Base-by-base conservation (phyloP, 92 coral and sea anemone genomes). In the Muricea muricata region DNA sequence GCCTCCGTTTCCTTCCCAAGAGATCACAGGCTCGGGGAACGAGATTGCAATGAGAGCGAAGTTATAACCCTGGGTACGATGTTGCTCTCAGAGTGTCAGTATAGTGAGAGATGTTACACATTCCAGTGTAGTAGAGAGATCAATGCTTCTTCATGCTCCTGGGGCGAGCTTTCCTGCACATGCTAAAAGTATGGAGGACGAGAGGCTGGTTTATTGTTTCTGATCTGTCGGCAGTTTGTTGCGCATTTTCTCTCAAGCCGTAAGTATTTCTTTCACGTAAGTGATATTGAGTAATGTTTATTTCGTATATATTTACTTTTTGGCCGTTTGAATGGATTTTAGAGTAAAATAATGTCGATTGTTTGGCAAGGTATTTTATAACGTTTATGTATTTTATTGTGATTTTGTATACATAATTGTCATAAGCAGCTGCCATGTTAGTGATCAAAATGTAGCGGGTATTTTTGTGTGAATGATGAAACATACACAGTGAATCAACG, bases 161-260 rank as follows among this genome's bases (percentile, higher is more conserved):
- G 70, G 70, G 70, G 34, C 70, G 70, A 30, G 39, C 12, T 28
- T 18, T 63, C 20, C 6, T 25, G 20, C 60, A 52, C 20, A 25
- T 25, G 5, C 2, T 28, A 34, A 70, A 42, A 70, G 58, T n/a
- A 78, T 78, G 83, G 83, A 33, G 72, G 28, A 57, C 50, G 7
- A 57, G 30, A 17, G 65, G 52, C 67, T 56, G 54, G 17, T 20
- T 78, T 9, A 58, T 78, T 78, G 83, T 55, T 30, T 28, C 70
- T 78, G 61, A 31, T 78, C 83, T 57, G 70, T 23, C 34, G 17
- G 46, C 20, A 13, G 33, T 55, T 78, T 55, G 8, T 35, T 78
- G 69, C 42, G 65, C 55, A 55, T 56, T 78, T 78, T 56, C 48
- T n/a, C 11, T 25, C 55, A 42, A 55, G 65, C 20, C 70, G 83